A percentile compares a stretch with the other conserved stretches of the same genome.
Evolutionary conservation across 2,113 vertebrate genomes (phyloP).

Genomic region (Cercopithecus mona): DNA sequence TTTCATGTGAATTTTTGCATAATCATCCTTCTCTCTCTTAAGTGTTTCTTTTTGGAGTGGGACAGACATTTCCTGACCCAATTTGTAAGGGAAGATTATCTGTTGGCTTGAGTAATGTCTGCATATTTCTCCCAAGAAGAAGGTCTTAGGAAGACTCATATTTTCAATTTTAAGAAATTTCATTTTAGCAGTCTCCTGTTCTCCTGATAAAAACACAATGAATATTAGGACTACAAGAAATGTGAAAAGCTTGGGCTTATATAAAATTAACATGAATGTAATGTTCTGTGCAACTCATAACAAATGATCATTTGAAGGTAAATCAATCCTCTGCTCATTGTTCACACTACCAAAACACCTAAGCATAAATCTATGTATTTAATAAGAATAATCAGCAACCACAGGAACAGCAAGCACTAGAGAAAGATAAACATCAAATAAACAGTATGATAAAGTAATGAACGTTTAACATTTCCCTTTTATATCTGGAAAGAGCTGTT

Average conservation of each 20-base stretch:
- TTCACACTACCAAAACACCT: neutral
- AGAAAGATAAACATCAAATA: neutral
- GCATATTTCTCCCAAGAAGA: neutral
- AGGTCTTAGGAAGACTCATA: neutral
- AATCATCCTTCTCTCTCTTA: neutral
- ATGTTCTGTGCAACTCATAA: neutral
- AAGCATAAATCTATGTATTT: neutral
- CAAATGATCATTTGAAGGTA: neutral
- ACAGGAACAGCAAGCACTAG: neutral
- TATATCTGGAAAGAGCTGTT: neutral
- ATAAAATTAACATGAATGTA: conserved; percentile 4
- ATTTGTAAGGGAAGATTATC: neutral
- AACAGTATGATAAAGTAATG: neutral
- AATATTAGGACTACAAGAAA: neutral
- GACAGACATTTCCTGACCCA: neutral
- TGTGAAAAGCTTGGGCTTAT: neutral
- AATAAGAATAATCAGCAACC: conserved; percentile 3
- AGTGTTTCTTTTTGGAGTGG: conserved; percentile 42
- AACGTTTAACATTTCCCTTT: neutral
- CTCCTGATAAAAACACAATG: neutral
- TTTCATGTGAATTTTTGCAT: neutral
- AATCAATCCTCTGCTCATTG: neutral
- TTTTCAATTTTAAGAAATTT: conserved; percentile 30
- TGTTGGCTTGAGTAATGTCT: neutral
- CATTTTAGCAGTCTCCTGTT: neutral